Conservation (phyloP, 2,797 vertebrate species). For the Muscicapa comitata region DNA sequence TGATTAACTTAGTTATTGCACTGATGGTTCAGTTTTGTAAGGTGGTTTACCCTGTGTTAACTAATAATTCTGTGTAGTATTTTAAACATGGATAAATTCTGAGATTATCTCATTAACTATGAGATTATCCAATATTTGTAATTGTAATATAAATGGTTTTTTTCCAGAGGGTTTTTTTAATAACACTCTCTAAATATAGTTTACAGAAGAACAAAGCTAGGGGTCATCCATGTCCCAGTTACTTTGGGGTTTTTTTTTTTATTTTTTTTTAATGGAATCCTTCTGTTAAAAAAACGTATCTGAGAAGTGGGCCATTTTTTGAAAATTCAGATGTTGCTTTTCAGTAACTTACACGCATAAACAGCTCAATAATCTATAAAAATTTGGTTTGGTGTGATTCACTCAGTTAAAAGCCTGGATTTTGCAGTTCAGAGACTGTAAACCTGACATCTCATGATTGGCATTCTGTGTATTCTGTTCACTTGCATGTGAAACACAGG, state of each 20-base stretch:
- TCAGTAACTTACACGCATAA: background rate
- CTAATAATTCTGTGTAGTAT: background rate
- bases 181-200: background rate
- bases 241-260: background rate
- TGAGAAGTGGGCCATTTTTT: background rate
- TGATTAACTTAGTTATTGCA: background rate
- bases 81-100: background rate
- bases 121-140: background rate
- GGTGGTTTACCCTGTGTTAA: background rate
- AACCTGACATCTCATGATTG: background rate
- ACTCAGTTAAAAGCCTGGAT: constrained; percentile 8
- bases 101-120: background rate
- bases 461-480: constrained; percentile 21
- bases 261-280: background rate
- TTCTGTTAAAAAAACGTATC: background rate
- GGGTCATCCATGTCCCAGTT: background rate
- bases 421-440: constrained; percentile 22
- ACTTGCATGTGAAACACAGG: background rate
- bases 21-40: background rate
- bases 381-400: background rate
- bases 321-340: background rate
- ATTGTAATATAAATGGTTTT: background rate
- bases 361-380: background rate
- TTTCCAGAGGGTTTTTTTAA: background rate
- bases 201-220: background rate